These are phyloP conservation scores for Smittia aterrima DNA, from an alignment of 2,888 invertebrate genomes.

Conservation along the genomic window DNA sequence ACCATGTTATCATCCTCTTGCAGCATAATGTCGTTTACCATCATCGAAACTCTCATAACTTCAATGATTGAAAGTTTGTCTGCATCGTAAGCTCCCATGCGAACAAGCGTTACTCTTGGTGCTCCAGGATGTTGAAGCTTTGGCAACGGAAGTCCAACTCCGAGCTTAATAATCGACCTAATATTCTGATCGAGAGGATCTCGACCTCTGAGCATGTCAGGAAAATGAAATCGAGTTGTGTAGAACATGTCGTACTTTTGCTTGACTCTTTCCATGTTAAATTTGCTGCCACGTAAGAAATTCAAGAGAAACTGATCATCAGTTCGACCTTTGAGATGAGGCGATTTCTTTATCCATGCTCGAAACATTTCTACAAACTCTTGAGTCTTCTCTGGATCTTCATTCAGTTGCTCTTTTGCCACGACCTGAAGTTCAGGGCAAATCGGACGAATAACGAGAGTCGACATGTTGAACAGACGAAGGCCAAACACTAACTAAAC, in stretches of 20 bases:
- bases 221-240: conserved; percentile 55
- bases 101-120: conserved; percentile 53
- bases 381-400: conserved; percentile 50
- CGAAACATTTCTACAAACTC: conserved; percentile 51
- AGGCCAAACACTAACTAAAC: too few species aligned
- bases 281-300: conserved; percentile 56
- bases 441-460: conserved; percentile 29
- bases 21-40: conserved; percentile 58
- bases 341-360: conserved; percentile 54
- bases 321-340: conserved; percentile 51
- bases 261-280: conserved; percentile 54
- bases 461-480: neutral
- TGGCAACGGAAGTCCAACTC: conserved; percentile 45
- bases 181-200: conserved; percentile 39
- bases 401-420: conserved; percentile 53
- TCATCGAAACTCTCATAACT: conserved; percentile 56
- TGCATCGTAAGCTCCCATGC: conserved; percentile 54
- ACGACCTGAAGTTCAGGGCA: conserved; percentile 38
- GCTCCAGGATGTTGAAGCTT: too few species aligned
- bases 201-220: conserved; percentile 55
- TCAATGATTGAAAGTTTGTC: conserved; percentile 52
- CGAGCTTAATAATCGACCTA: conserved; percentile 44
- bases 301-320: conserved; percentile 54
- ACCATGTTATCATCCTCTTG: conserved; percentile 57
- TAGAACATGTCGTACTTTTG: conserved; percentile 57